A percentile compares a stretch with the other conserved stretches of the same genome.
Evolutionary conservation across 35 echinoderm and acorn worm species (phyloP).

Genomic region (Strongylocentrotus purpuratus): DNA sequence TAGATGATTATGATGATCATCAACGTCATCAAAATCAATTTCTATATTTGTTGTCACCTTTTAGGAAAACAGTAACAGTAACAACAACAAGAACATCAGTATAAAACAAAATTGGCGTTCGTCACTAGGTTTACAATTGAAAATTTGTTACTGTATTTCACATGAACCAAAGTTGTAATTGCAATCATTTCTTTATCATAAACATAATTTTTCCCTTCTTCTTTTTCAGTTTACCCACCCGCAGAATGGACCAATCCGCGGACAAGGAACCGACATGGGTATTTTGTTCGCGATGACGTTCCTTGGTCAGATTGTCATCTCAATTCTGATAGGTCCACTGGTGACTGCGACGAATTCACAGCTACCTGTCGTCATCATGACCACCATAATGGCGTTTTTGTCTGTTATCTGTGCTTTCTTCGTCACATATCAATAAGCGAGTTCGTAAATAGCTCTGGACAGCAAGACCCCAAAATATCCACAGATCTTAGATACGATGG

Average conservation of each 20-base stretch:
- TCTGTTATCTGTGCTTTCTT: slow-evolving; percentile 21
- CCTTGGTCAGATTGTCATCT: neutral
- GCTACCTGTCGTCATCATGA: neutral
- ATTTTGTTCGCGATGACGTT: slow-evolving; percentile 20
- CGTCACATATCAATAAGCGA: neutral
- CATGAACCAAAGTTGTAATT: too few species aligned
- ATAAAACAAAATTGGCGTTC: too few species aligned
- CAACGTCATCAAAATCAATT: too few species aligned
- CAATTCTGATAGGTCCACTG: neutral
- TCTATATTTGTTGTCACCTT: too few species aligned
- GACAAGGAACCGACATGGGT: slow-evolving; percentile 22
- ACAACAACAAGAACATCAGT: too few species aligned
- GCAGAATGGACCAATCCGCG: neutral
- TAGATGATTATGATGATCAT: too few species aligned
- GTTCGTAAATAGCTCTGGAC: too few species aligned
- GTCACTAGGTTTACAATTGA: too few species aligned
- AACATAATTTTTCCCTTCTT: neutral
- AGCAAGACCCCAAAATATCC: too few species aligned
- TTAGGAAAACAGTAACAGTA: too few species aligned
- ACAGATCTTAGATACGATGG: too few species aligned
- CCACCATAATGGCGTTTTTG: neutral
- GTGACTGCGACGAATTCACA: neutral
- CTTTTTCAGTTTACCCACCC: neutral
- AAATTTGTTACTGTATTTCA: too few species aligned
- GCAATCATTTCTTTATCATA: neutral